A percentile compares a stretch with the other conserved stretches of the same genome.
These are phyloP conservation scores for Hetaerina americana DNA, from an alignment of 1,140 invertebrate genomes.

Conservation along the genomic window DNA sequence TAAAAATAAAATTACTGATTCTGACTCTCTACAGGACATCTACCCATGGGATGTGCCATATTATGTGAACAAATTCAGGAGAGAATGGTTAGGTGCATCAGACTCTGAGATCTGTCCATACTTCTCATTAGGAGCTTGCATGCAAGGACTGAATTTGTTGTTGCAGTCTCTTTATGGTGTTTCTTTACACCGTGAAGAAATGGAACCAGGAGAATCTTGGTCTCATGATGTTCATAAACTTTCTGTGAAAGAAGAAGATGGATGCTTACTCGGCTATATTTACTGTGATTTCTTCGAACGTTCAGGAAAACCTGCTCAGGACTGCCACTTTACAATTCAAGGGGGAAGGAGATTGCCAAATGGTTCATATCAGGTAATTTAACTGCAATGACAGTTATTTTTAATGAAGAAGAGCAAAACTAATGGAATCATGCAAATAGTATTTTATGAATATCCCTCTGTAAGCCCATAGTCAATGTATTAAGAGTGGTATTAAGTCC, in stretches of 20 bases:
- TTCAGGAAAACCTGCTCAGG: slow-evolving; percentile 81
- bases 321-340: slow-evolving; percentile 96
- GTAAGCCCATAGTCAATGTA: no score
- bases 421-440: no score
- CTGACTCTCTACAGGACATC: slow-evolving; percentile 26
- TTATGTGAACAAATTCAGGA: slow-evolving; percentile 57
- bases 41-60: slow-evolving; percentile 79
- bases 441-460: no score
- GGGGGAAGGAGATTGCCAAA: slow-evolving; percentile 71
- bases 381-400: background rate
- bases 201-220: slow-evolving; percentile 72
- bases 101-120: slow-evolving; percentile 66
- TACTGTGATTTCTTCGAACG: slow-evolving; percentile 96
- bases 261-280: slow-evolving; percentile 79
- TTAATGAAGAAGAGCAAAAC: no score
- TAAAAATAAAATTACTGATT: background rate
- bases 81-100: slow-evolving; percentile 48
- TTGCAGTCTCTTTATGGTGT: slow-evolving; percentile 72
- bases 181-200: slow-evolving; percentile 51
- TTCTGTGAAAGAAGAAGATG: slow-evolving; percentile 57
- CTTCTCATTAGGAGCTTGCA: slow-evolving; percentile 87
- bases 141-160: slow-evolving; percentile 87
- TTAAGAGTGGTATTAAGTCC: no score
- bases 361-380: slow-evolving; percentile 63
- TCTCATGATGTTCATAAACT: slow-evolving; percentile 77